Conservation (phyloP, 2,113 vertebrate genomes). For the Tetrao urogallus region DNA sequence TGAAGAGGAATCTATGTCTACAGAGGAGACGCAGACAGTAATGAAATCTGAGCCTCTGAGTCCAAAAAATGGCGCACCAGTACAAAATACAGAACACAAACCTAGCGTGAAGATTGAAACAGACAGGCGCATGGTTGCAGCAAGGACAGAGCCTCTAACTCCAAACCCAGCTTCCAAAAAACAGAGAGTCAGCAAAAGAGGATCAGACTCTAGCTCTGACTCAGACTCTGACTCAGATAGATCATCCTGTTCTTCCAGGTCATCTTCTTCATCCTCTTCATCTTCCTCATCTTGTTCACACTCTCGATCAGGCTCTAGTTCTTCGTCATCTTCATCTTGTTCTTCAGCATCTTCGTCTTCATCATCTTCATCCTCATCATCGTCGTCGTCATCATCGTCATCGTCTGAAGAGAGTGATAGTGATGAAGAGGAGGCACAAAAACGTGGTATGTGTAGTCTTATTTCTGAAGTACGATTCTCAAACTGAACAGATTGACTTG, state of each 20-base stretch:
- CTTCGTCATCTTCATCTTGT: constrained; percentile 84
- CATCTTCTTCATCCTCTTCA: constrained; percentile 91
- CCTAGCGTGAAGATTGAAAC: constrained; percentile 75
- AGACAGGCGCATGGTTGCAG: constrained; percentile 91
- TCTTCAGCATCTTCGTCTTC: constrained; percentile 84
- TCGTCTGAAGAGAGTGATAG: constrained; percentile 94
- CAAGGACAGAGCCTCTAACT: constrained; percentile 93
- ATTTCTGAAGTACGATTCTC: constrained; percentile 28
- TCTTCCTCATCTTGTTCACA: constrained; percentile 92
- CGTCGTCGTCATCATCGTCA: constrained; percentile 91
- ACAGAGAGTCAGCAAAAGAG: constrained; percentile 82
- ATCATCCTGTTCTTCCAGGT: constrained; percentile 94
- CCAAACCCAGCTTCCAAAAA: constrained; percentile 92
- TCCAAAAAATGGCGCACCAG: constrained; percentile 78
- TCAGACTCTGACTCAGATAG: constrained; percentile 90
- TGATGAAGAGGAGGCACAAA: constrained; percentile 84
- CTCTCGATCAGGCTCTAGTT: constrained; percentile 90
- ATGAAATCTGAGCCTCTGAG: constrained; percentile 82
- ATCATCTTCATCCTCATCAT: constrained; percentile 85
- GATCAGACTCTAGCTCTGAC: constrained; percentile 87
- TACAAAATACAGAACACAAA: constrained; percentile 83
- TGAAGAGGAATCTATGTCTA: constrained; percentile 84
- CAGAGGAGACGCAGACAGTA: constrained; percentile 75
- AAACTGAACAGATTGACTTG: neutral
- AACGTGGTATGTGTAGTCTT: constrained; percentile 77